Percentiles rank a stretch among this genome's conserved stretches.
phyloP scores from a whole-genome alignment of 2,888 invertebrate genomes.

The Geophilus truncorum region DNA sequence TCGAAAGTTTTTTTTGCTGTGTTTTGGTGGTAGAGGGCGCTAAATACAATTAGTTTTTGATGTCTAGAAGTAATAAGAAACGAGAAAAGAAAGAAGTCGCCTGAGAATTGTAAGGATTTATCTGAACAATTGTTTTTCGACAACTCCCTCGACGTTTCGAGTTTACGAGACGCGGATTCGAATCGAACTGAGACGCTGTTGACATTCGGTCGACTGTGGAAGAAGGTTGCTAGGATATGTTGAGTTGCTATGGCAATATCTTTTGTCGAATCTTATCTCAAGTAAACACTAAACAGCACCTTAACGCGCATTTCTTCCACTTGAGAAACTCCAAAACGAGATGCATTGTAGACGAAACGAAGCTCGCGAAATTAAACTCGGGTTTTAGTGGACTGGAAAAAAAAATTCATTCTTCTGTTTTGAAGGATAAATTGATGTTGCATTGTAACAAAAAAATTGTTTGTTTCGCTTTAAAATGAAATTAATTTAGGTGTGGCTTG shows the following conservation, averaged over 20 bases:
- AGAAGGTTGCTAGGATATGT: neutral
- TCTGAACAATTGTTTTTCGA: neutral
- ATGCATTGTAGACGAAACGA: neutral
- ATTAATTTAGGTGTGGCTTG: neutral
- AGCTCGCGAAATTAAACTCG: too few species aligned
- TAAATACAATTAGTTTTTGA: neutral
- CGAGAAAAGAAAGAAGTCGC: neutral
- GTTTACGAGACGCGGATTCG: neutral
- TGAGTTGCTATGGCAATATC: conserved; percentile 10
- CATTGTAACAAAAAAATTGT: too few species aligned
- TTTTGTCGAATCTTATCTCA: neutral
- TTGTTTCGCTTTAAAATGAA: too few species aligned
- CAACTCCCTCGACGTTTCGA: neutral
- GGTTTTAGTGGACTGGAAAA: too few species aligned
- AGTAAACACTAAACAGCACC: neutral
- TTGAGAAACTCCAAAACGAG: neutral
- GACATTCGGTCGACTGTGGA: neutral
- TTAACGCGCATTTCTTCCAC: neutral
- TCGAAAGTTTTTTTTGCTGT: neutral
- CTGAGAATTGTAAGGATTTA: neutral
- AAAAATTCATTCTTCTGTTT: too few species aligned
- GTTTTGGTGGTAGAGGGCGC: too few species aligned
- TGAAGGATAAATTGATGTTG: too few species aligned
- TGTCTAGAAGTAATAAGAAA: neutral
- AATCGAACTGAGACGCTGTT: neutral